These are phyloP conservation scores for Hypocryptadius cinnamomeus DNA, from an alignment of 2,113 vertebrate species.

Conservation along the genomic window DNA sequence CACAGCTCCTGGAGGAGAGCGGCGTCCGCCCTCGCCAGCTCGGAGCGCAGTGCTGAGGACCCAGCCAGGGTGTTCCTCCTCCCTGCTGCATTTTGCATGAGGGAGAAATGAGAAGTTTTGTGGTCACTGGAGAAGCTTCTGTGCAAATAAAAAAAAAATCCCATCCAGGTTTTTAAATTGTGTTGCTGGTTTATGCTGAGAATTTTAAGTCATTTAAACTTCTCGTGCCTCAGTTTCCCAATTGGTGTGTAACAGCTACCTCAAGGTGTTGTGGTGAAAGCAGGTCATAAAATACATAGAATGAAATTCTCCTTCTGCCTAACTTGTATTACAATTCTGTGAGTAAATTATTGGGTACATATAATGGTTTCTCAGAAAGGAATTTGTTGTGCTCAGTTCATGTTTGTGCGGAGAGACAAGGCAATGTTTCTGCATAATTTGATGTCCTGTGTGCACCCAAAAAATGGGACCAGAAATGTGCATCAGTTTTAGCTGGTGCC, in stretches of 20 bases:
- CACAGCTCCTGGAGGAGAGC: conserved; percentile 31
- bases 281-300: neutral
- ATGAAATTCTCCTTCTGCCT: neutral
- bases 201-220: neutral
- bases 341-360: neutral
- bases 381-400: neutral
- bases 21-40: neutral
- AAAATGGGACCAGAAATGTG: neutral
- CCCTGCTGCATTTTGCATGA: neutral
- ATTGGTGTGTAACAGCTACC: neutral
- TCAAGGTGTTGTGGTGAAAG: neutral
- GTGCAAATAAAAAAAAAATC: neutral
- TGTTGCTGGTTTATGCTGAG: neutral
- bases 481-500: neutral
- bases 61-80: neutral
- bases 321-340: neutral
- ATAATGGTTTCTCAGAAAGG: neutral
- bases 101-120: neutral
- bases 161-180: neutral
- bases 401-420: neutral
- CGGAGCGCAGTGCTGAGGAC: accelerated
- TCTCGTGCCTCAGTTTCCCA: neutral
- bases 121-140: neutral
- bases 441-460: neutral
- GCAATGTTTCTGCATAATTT: neutral